These are phyloP conservation scores for Eudemis profundana DNA, from an alignment of 2,888 invertebrate genomes.

Conservation along the genomic window DNA sequence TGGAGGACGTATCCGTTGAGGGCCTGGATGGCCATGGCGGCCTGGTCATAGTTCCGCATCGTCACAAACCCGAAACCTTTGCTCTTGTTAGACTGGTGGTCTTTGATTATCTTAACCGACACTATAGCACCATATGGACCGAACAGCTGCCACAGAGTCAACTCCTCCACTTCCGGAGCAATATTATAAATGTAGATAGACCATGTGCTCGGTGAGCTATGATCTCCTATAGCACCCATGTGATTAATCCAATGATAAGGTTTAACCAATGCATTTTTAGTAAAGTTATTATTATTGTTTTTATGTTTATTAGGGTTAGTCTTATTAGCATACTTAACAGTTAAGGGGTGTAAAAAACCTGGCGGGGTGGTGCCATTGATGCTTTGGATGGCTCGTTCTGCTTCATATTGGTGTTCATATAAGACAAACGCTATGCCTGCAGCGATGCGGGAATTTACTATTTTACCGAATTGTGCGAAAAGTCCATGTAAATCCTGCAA, in stretches of 20 bases:
- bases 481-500: conserved; percentile 84
- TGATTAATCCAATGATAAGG: conserved; percentile 83
- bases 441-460: conserved; percentile 84
- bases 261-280: conserved; percentile 77
- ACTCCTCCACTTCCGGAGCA: conserved; percentile 82
- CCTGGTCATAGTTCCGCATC: conserved; percentile 84
- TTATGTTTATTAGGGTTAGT: conserved; percentile 83
- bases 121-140: conserved; percentile 86
- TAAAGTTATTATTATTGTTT: conserved; percentile 81
- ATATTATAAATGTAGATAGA: conserved; percentile 84
- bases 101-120: conserved; percentile 84
- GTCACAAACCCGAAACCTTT: conserved; percentile 85
- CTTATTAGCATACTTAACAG: conserved; percentile 86
- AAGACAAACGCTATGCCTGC: conserved; percentile 84
- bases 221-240: conserved; percentile 80
- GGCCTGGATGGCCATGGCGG: conserved; percentile 84
- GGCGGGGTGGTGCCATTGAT: conserved; percentile 81
- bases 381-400: conserved; percentile 81
- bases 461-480: conserved; percentile 84
- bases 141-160: conserved; percentile 83
- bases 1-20: conserved; percentile 80
- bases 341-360: conserved; percentile 83
- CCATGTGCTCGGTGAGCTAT: conserved; percentile 82
- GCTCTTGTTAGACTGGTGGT: conserved; percentile 83
- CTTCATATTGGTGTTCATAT: conserved; percentile 82